Conservation (phyloP, 1,140 invertebrate species). For the Drosophila takahashii region DNA sequence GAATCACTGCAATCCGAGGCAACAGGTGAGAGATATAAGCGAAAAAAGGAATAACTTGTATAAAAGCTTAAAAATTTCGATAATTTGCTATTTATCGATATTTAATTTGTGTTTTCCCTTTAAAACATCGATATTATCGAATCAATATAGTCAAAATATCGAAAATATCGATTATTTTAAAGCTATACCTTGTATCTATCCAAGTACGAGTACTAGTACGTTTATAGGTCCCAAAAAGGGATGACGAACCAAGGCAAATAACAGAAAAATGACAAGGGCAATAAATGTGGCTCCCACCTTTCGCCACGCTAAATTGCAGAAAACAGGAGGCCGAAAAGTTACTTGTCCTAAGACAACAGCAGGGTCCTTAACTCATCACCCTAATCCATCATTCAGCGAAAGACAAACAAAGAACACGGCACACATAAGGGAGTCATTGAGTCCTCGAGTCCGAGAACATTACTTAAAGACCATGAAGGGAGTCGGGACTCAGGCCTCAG, state of each 20-base stretch:
- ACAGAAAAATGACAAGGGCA: neutral
- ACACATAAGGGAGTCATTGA: slow-evolving; percentile 30
- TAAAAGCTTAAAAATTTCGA: no score
- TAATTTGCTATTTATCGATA: no score
- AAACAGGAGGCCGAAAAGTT: slow-evolving; percentile 41
- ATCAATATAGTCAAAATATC: no score
- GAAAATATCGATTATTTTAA: no score
- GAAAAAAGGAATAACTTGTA: no score
- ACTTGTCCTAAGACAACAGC: slow-evolving; percentile 66
- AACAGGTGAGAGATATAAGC: no score
- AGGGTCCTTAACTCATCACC: slow-evolving; percentile 22
- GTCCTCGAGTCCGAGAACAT: slow-evolving; percentile 33
- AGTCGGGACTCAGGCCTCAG: neutral
- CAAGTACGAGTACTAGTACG: no score
- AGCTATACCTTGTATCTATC: no score
- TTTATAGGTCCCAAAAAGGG: no score
- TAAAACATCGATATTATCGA: no score
- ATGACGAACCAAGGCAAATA: neutral
- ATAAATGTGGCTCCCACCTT: slow-evolving; percentile 15
- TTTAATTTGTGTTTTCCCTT: no score
- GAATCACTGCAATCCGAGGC: slow-evolving; percentile 98
- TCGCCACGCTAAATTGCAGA: slow-evolving; percentile 6
- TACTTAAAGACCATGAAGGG: slow-evolving; percentile 47
- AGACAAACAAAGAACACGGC: slow-evolving; percentile 35
- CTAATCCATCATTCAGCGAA: slow-evolving; percentile 54